These are phyloP conservation scores for Phalacrocorax aristotelis DNA, from an alignment of 2,113 vertebrate species.

Conservation along the genomic window DNA sequence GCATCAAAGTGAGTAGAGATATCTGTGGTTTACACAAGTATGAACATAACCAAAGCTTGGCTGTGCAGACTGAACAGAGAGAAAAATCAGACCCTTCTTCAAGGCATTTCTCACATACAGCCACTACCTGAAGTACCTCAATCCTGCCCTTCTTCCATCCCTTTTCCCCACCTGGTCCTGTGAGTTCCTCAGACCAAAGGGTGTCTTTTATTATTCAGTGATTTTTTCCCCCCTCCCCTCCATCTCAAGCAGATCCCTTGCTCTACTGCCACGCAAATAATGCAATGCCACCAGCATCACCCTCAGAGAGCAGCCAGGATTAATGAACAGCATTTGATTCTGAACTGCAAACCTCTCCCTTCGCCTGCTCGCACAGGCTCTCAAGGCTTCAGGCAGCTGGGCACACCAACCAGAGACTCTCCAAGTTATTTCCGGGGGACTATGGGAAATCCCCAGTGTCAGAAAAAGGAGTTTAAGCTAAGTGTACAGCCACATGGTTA, in stretches of 20 bases:
- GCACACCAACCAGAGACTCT: background rate
- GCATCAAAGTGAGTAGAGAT: background rate
- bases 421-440: background rate
- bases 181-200: background rate
- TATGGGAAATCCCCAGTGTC: background rate
- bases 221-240: rapidly evolving
- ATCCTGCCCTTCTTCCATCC: background rate
- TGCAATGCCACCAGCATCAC: rapidly evolving
- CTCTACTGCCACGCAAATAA: background rate
- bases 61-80: background rate
- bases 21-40: background rate
- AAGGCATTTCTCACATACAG: background rate
- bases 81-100: background rate
- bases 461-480: background rate
- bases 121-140: background rate
- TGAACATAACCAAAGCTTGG: background rate
- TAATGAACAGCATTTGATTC: background rate
- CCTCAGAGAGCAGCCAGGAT: background rate
- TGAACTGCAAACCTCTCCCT: background rate
- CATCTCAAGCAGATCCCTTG: background rate
- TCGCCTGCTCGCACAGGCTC: background rate
- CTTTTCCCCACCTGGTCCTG: background rate
- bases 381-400: background rate
- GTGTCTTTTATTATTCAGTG: background rate
- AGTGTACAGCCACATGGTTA: background rate